Base-by-base conservation (phyloP, 2,888 invertebrate genomes). In the Drosophila vallismaia region DNA sequence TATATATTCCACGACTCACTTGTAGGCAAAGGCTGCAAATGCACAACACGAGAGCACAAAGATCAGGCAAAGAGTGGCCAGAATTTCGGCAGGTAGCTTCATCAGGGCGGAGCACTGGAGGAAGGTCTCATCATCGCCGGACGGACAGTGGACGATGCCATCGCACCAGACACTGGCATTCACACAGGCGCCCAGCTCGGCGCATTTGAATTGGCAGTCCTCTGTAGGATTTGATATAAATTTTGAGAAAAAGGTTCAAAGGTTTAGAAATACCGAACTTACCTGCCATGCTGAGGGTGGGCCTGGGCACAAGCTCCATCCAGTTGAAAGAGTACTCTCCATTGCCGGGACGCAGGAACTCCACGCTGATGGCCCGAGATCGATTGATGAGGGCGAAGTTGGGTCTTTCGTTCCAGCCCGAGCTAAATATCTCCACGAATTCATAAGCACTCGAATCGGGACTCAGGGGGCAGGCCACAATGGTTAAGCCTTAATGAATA, bases 111-210 rank as follows among this genome's bases (percentile, higher is more conserved):
- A 96, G 88, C 97, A 97, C 89, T 96, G 95, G 10, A 95, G 93
- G 71, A 96, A 93, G 4, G 96, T 94, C 91, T 96, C 96, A 91
- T 97, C 96, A 76, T 95, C 94, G 0, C 96, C 96, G 2, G 94
- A 94, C 8, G 96, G 96, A 88, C 97, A 97, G 89, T 97, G 96
- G 52, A 93, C 92, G 38, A 94, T 91, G 14, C 96, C 96, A 86
- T 96, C 96, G 86, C 96, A 97, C 96, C 96, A 96, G 55, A 96
- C 93, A 49, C 94, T 94, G 0, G 95, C 93, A 85, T 95, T 94
- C 74, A 96, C 96, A 91, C 96, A 97, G 10, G 96, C 96, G 89
- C 96, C 95, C 73, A 97, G 91, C 58, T 96, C 96, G 3, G 95
- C 94, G 89, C 97, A 97, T 48, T 95, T 94, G 91, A 94, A 94